Evolutionary conservation across 2,113 vertebrate genomes (phyloP).

Genomic region (Mirounga angustirostris): DNA sequence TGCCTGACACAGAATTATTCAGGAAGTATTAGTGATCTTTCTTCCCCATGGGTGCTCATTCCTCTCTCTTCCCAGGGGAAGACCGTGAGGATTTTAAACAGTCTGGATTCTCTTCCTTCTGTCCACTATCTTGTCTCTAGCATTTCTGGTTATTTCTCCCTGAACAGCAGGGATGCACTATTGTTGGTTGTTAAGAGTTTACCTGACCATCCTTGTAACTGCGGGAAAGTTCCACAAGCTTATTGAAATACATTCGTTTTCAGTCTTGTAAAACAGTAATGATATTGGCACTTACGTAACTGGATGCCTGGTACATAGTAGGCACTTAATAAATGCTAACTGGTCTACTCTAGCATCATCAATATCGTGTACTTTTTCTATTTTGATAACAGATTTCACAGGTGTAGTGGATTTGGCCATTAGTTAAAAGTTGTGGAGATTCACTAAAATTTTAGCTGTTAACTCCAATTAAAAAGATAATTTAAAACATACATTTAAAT

Average conservation of each 20-base stretch:
- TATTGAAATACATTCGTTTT: not conserved
- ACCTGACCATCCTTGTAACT: not conserved
- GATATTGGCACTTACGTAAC: not conserved
- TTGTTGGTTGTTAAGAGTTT: not conserved
- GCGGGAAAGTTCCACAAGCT: not conserved
- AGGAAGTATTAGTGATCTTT: not conserved
- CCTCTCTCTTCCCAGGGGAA: not conserved
- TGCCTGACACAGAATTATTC: not conserved
- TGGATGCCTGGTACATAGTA: not conserved
- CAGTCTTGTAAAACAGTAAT: not conserved
- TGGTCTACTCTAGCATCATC: not conserved
- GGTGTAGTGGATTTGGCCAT: not conserved
- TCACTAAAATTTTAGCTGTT: not conserved
- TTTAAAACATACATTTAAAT: not conserved
- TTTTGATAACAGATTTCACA: not conserved
- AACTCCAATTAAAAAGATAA: not conserved
- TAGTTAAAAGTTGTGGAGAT: not conserved
- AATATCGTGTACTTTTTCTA: not conserved
- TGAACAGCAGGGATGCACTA: not conserved
- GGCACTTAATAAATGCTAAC: not conserved
- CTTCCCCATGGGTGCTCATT: not conserved
- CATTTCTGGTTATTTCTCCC: not conserved
- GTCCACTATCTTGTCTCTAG: not conserved
- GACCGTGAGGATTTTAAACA: not conserved
- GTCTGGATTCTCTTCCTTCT: slow-evolving; percentile 45